Percentiles rank a stretch among this genome's conserved stretches.
Conservation (phyloP, 2,888 invertebrate genomes). For the Xanthostigma xanthostigma region DNA sequence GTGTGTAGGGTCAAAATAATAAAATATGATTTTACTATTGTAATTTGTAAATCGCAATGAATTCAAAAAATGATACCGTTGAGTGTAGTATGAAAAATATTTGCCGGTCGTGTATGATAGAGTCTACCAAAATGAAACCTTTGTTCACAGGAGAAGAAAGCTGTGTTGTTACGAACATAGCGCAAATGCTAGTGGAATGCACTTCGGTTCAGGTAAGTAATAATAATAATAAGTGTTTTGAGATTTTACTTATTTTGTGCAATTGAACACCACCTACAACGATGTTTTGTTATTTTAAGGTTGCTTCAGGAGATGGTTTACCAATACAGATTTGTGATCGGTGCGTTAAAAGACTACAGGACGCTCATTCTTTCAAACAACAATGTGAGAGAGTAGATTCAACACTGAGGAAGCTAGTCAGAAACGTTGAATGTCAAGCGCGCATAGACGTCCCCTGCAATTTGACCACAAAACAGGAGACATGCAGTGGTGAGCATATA, state of each 20-base stretch:
- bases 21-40: too few species aligned
- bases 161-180: not conserved
- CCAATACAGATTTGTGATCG: not conserved
- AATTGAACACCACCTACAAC: not conserved
- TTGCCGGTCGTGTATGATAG: not conserved
- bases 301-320: not conserved
- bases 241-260: not conserved
- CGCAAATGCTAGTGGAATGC: not conserved
- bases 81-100: not conserved
- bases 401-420: not conserved
- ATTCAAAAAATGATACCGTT: too few species aligned
- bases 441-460: too few species aligned
- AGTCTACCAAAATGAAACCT: not conserved
- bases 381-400: not conserved
- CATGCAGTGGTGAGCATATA: too few species aligned
- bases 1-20: too few species aligned
- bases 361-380: not conserved
- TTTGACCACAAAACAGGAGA: too few species aligned
- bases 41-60: too few species aligned
- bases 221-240: too few species aligned
- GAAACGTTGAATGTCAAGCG: too few species aligned
- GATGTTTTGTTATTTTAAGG: not conserved
- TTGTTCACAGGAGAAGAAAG: not conserved
- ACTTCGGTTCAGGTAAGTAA: not conserved
- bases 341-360: not conserved